Percentiles rank a stretch among this genome's conserved stretches.
These are phyloP conservation scores for Rhingia rostrata DNA, from an alignment of 2,888 invertebrate genomes.

Conservation along the genomic window DNA sequence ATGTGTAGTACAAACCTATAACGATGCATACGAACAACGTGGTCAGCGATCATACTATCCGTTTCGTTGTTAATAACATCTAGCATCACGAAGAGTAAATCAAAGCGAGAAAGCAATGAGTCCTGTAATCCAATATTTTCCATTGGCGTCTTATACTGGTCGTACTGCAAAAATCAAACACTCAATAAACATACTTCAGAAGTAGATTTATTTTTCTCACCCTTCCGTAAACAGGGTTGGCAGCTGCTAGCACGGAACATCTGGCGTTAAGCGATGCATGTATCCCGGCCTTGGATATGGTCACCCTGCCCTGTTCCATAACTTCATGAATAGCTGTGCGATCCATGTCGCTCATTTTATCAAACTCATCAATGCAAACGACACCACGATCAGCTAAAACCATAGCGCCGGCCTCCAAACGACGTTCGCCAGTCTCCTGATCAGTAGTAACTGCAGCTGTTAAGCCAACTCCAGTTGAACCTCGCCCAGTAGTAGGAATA, in stretches of 20 bases:
- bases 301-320: conserved; percentile 99
- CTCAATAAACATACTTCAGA: neutral
- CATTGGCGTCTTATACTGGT: conserved; percentile 99
- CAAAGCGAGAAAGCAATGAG: conserved; percentile 98
- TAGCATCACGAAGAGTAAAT: conserved; percentile 97
- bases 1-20: conserved; percentile 86
- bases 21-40: conserved; percentile 98
- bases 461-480: conserved; percentile 98
- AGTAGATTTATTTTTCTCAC: conserved; percentile 84
- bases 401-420: conserved; percentile 99
- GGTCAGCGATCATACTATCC: conserved; percentile 96
- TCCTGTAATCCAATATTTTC: conserved; percentile 99
- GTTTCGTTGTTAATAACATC: conserved; percentile 95
- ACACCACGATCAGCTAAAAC: conserved; percentile 99
- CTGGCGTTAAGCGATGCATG: conserved; percentile 98
- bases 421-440: conserved; percentile 93
- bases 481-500: conserved; percentile 98
- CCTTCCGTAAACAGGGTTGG: conserved; percentile 98
- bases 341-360: conserved; percentile 99
- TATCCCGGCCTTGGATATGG: conserved; percentile 99
- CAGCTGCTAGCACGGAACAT: conserved; percentile 99
- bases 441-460: conserved; percentile 99
- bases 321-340: conserved; percentile 99
- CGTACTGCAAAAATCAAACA: conserved; percentile 87
- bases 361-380: conserved; percentile 98